Base-by-base conservation (phyloP, 2,888 invertebrate species). In the Trisateles emortualis region DNA sequence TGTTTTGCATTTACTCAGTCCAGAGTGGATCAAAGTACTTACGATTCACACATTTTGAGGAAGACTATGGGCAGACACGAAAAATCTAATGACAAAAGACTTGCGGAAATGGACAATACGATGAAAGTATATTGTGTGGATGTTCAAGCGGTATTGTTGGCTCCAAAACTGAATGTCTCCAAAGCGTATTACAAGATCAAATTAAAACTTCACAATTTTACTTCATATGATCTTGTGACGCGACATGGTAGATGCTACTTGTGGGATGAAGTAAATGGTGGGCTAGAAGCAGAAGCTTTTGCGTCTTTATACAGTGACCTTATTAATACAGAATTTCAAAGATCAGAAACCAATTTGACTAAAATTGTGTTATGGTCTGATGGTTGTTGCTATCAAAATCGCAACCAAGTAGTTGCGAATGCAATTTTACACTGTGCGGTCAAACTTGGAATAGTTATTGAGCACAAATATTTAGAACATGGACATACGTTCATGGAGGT, bases 81-180 rank as follows among this genome's bases (percentile, higher is more conserved):
- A 42, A 49, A 49, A 49, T 17, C 29, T 17, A 19, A 24, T 22
- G 46, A 46, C 38, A 46, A 46, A 30, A 36, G 24, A 16, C 26
- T 46, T 14, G 36, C 46, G 22, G 46, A 46, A 36, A 46, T 46
- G 24, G 38, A 46, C 26, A 36, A 26, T 29, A 46, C 36, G 10
- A 46, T 46, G 36, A 46, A 46, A 38, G 46, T 46, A 36, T 46
- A 26, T 46, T 46, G 46, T 38, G 46, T 46, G 24, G 46, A 46
- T 46, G 26, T 45, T 19, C 45, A 45, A 45, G 35, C 45, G 13
- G 45, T 45, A 11, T 24, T 45, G 4, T 24, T 45, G 24, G 46
- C 46, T 13, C 46, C 46, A 26, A 46, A 46, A 38, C 17, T 46
- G 33, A 35, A 32, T 33, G 33, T 45, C 16, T 45, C 44, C 10